These are phyloP conservation scores for Tachycineta bicolor DNA, from an alignment of 2,113 vertebrate species.

Conservation along the genomic window DNA sequence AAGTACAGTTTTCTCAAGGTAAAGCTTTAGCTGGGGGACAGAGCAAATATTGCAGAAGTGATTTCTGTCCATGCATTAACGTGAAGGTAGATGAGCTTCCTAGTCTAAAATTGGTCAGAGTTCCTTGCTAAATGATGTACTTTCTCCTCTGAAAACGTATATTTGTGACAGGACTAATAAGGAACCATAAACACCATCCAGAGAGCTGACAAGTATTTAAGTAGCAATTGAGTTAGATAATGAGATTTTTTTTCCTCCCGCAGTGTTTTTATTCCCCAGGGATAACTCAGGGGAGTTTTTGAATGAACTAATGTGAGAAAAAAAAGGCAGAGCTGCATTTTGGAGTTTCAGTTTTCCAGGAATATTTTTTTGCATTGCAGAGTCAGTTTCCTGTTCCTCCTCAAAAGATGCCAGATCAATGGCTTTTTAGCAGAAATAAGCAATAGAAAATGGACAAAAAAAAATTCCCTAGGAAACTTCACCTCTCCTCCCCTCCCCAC, in stretches of 20 bases:
- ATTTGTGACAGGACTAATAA: background rate
- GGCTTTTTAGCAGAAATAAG: conserved; percentile 20
- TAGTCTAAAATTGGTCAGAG: background rate
- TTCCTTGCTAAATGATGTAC: background rate
- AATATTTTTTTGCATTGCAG: background rate
- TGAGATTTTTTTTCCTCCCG: background rate
- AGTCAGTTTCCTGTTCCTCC: conserved; percentile 34
- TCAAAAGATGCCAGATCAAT: background rate
- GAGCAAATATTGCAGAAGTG: background rate
- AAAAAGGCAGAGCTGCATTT: background rate
- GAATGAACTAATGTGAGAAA: background rate
- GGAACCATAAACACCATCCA: background rate
- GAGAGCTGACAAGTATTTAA: conserved; percentile 11
- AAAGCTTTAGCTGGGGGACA: background rate
- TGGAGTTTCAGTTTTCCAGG: conserved; percentile 4
- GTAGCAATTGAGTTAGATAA: background rate
- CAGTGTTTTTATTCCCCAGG: background rate
- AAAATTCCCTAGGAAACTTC: conserved; percentile 4
- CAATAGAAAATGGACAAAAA: conserved; percentile 2
- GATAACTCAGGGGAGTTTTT: conserved; percentile 1
- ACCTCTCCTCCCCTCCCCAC: conserved; percentile 8
- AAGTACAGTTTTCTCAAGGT: background rate
- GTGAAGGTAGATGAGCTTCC: background rate
- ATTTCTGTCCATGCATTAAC: background rate
- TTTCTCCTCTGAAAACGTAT: background rate